Base-by-base conservation (phyloP, 2,888 invertebrate genomes). In the Bombylius major region DNA sequence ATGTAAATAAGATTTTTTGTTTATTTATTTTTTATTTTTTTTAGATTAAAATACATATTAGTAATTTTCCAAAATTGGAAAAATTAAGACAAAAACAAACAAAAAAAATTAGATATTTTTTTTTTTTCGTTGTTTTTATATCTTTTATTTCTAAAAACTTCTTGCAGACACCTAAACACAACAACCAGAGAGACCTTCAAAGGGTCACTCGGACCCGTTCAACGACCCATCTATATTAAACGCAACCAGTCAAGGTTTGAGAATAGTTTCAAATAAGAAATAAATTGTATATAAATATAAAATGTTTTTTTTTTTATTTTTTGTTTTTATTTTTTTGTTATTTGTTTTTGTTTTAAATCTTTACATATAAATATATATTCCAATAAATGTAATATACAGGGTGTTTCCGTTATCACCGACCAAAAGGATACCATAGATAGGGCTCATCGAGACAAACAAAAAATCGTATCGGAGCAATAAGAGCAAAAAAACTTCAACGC, bases 171-270 rank as follows among this genome's bases (percentile, higher is more conserved):
- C 50, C 44, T 57, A 55, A 59, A 57, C 53, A 56, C 59, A 49
- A 46, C 59, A 55, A 44, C 56, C 42, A 53, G 50, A 53, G 56
- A 56, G 56, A 56, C 56, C 56, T 56, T 56, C 56, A 56, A 56
- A 52, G 53, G 56, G 56, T 56, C 56, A 53, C 57, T 59, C 55
- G 59, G 59, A 57, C 53, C 59, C 53, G 59, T 55, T 54, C 59
- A 59, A 44, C 59, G 59, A 52, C 57, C 57, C 51, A 57, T 59
- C 59, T 54, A 55, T 53, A 57, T 59, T 50, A 59, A 59, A 59
- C 53, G 56, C 59, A 59, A 57, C 57, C 59, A 59, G 53, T 55
- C 59, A 59, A 59, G 59, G 59, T 59, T 59, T 59, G 59, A 57
- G 44, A 55, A 49, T 49, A 51, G 13, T 53, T 53, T 47, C 39